Evolutionary conservation across 1,140 invertebrate species (phyloP), one percentile per base, ranked within the genome.

Genomic region (Frieseomelitta varia): DNA sequence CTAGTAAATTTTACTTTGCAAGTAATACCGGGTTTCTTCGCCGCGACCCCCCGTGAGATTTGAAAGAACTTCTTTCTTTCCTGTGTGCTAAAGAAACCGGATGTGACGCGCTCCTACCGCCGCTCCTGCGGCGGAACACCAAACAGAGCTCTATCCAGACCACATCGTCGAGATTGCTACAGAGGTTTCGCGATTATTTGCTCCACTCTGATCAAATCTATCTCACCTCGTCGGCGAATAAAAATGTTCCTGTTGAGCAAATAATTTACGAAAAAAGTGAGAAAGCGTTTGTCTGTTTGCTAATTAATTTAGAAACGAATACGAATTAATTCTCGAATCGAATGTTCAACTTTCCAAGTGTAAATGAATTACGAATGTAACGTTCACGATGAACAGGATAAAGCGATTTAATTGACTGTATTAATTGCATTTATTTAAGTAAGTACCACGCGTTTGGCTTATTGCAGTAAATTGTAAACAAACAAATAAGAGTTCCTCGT

Each of bases 21-120:
- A 75, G 76, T 87, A 75, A 86, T 81, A 71, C 76, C 15, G 81
- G 81, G 68, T 72, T 47, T 81, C 63, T 21, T 68, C 34, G 2
- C 11, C 11, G 21, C 3, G 61, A 73, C 69, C 39, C 39, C 73
- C n/a, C 63, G 58, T 30, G 73, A 69, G 56, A 81, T 72, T 82
- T n/a, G 39, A 69, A n/a, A 80, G 30, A 71, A 56, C n/a, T 72
- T 75, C 34, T 72, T 47, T 47, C 39, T 47, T 47, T 86, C 58
- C 24, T n/a, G n/a, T n/a, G 68, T 76, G 58, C 53, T 21, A 27
- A 55, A 74, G 53, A 55, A 74, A 30, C 12, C 4, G 30, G n/a
- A 27, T 55, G 2, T 55, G 19, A 30, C 27, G 10, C n/a, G 19
- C 17, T 73, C 4, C 19, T 72, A 1, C 19, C 21, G 21, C n/a